Percentiles rank a stretch among this genome's conserved stretches.
These are phyloP conservation scores for Tetrax tetrax DNA, from an alignment of 2,113 vertebrate species.

Conservation along the genomic window DNA sequence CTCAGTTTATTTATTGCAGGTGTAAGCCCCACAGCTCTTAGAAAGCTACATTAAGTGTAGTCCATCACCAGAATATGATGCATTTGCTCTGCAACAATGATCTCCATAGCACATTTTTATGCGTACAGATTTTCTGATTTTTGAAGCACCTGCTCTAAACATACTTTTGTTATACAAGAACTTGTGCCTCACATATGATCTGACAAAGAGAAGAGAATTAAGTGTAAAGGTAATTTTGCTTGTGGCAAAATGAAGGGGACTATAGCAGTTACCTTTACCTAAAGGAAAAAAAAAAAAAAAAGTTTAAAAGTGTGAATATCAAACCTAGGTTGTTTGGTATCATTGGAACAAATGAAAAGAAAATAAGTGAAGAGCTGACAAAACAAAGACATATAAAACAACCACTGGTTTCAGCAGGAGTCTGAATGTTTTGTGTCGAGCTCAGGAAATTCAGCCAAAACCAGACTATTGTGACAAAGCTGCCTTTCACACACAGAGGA, in stretches of 20 bases:
- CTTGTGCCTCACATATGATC: background rate
- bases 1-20: constrained; percentile 3
- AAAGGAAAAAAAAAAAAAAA: background rate
- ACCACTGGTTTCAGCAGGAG: background rate
- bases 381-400: background rate
- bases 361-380: background rate
- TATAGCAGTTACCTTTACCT: background rate
- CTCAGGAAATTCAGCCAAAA: background rate
- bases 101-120: background rate
- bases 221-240: background rate
- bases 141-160: background rate
- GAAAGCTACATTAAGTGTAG: background rate
- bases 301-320: background rate
- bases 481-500: background rate
- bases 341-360: background rate
- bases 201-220: background rate
- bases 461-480: background rate
- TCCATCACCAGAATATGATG: background rate
- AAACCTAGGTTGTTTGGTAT: background rate
- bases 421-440: background rate
- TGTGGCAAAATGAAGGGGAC: background rate
- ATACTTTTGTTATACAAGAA: background rate
- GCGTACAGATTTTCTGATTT: background rate
- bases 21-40: background rate
- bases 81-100: background rate